A percentile compares a stretch with the other conserved stretches of the same genome.
Evolutionary conservation across 2,888 invertebrate genomes (phyloP).

Genomic region (Papilio elwesi): DNA sequence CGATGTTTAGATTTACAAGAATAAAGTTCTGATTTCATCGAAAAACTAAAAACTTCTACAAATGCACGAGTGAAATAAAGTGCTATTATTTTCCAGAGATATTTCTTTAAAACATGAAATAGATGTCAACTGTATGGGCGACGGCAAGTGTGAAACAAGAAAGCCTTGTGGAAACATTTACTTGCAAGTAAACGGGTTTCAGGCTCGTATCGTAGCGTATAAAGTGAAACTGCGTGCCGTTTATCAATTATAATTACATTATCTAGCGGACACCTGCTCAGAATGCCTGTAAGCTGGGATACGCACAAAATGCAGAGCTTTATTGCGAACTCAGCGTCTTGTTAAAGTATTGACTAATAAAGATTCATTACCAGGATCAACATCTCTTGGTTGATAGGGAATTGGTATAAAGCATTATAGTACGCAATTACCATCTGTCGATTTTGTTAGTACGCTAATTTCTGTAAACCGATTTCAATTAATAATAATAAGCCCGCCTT

Average conservation of each 20-base stretch:
- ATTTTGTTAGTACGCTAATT: too few relatives aligned
- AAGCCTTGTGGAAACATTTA: conserved; percentile 70
- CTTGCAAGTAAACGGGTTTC: conserved; percentile 69
- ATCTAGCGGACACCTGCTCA: conserved; percentile 59
- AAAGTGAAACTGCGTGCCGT: conserved; percentile 75
- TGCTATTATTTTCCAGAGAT: neutral
- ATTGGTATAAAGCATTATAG: too few relatives aligned
- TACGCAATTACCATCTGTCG: too few relatives aligned
- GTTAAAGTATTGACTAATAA: neutral
- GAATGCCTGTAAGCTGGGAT: conserved; percentile 38
- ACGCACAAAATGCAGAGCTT: conserved; percentile 33
- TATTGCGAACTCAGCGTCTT: conserved; percentile 28
- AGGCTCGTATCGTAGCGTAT: conserved; percentile 63
- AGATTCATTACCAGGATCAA: neutral
- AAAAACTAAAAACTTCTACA: too few relatives aligned
- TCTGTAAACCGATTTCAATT: too few relatives aligned
- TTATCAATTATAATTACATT: conserved; percentile 79
- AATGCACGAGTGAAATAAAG: neutral
- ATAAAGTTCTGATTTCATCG: neutral
- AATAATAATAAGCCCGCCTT: too few relatives aligned
- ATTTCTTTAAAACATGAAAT: conserved; percentile 25
- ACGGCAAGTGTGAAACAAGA: conserved; percentile 61
- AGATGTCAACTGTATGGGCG: conserved; percentile 20
- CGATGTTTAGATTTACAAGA: neutral
- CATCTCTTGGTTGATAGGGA: neutral